Conservation (phyloP, 92 coral and sea anemone species). For the Meandrina meandrites region DNA sequence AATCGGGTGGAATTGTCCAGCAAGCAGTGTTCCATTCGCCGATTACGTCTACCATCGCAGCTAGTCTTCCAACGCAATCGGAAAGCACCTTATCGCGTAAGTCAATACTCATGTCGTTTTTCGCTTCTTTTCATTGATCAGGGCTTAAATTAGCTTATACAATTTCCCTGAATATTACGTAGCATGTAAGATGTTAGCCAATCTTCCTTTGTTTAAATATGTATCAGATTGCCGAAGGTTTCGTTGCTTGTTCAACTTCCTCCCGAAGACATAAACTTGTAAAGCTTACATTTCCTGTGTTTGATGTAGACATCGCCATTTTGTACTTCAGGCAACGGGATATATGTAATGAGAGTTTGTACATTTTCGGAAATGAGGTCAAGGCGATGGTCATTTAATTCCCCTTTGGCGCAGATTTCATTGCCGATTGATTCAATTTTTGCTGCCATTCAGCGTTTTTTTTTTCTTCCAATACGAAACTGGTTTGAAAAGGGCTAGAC, state of each 20-base stretch:
- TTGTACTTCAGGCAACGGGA: neutral
- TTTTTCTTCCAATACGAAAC: neutral
- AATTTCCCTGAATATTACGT: slow-evolving; percentile 3
- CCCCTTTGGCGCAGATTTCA: slow-evolving; percentile 1
- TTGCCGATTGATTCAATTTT: neutral
- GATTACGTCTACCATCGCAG: slow-evolving; percentile 66
- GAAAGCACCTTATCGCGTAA: slow-evolving; percentile 78
- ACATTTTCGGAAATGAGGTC: slow-evolving; percentile 38
- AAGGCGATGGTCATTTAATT: slow-evolving; percentile 12
- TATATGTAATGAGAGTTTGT: slow-evolving; percentile 1
- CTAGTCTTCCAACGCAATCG: slow-evolving; percentile 64
- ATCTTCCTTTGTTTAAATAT: slow-evolving; percentile 25
- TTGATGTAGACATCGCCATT: slow-evolving; percentile 1
- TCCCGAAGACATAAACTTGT: too few relatives aligned
- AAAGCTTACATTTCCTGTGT: slow-evolving; percentile 23
- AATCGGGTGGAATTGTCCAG: slow-evolving; percentile 56
- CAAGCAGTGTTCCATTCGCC: slow-evolving; percentile 65
- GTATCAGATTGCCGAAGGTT: slow-evolving; percentile 10
- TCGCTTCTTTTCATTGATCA: neutral
- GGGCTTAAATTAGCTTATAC: neutral
- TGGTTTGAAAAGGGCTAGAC: neutral
- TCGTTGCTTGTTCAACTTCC: slow-evolving; percentile 1
- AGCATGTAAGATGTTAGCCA: slow-evolving; percentile 17
- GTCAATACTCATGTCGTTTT: slow-evolving; percentile 43
- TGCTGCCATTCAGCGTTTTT: neutral